Percentiles rank a stretch among this genome's conserved stretches.
These are phyloP conservation scores for Porites rus DNA, from an alignment of 92 coral and sea anemone species.

Conservation along the genomic window DNA sequence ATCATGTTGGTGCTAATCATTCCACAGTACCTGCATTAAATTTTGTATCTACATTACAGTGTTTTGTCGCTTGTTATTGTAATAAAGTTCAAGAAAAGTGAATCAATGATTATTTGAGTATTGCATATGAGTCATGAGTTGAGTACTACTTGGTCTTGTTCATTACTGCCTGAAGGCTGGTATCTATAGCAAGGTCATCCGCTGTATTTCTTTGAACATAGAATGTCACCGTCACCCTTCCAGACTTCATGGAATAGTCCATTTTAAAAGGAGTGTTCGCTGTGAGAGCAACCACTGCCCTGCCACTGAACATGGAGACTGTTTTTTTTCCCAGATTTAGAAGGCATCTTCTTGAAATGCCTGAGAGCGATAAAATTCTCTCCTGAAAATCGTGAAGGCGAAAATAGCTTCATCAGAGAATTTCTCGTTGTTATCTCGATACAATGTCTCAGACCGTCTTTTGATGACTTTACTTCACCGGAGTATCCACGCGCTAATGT, in stretches of 20 bases:
- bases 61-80: too few species aligned
- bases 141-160: neutral
- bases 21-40: too few species aligned
- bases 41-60: too few species aligned
- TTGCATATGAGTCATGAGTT: too few species aligned
- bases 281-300: too few species aligned
- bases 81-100: too few species aligned
- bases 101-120: too few species aligned
- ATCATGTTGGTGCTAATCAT: too few species aligned
- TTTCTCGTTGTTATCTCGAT: neutral
- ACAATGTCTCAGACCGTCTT: too few species aligned
- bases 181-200: conserved; percentile 38
- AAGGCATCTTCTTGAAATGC: conserved; percentile 60
- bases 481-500: conserved; percentile 48
- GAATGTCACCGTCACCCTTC: conserved; percentile 35
- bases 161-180: conserved; percentile 47
- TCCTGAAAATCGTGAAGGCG: conserved; percentile 57
- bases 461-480: neutral
- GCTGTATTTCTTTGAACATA: conserved; percentile 35
- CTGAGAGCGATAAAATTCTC: conserved; percentile 58
- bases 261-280: neutral
- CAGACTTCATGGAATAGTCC: conserved; percentile 20
- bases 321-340: conserved; percentile 32
- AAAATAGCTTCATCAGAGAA: conserved; percentile 35
- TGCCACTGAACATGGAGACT: neutral